phyloP scores from a whole-genome alignment of 2,888 invertebrate species.

The Hedya salicella region DNA sequence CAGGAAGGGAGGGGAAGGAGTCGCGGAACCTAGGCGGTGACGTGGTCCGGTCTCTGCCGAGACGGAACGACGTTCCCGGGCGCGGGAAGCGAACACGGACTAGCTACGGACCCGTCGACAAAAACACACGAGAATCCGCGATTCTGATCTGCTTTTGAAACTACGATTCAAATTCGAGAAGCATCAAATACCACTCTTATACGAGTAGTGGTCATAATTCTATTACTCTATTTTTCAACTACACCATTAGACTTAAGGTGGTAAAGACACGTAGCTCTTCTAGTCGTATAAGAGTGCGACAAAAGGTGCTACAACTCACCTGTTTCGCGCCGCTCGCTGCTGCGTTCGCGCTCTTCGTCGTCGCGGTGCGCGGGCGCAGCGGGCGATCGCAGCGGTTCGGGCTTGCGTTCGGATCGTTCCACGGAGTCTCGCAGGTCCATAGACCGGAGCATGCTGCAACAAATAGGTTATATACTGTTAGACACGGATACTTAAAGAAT shows the following conservation, averaged over 20 bases:
- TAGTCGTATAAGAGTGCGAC: conserved; percentile 45
- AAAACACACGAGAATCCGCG: conserved; percentile 19
- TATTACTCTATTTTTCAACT: too few relatives aligned
- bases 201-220: background rate
- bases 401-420: conserved; percentile 70
- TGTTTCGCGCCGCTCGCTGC: conserved; percentile 73
- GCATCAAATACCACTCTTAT: conserved; percentile 5
- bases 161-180: background rate
- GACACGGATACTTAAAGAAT: background rate
- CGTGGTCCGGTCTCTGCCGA: conserved; percentile 33
- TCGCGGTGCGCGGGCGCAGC: conserved; percentile 64
- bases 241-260: background rate
- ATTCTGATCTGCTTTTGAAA: conserved; percentile 11
- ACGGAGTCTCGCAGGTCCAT: conserved; percentile 81
- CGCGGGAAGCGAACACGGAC: conserved; percentile 77
- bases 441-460: conserved; percentile 88
- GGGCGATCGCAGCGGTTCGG: conserved; percentile 82
- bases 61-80: conserved; percentile 31
- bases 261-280: background rate
- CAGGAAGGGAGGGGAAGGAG: conserved; percentile 59
- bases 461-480: conserved; percentile 43
- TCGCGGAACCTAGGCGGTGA: conserved; percentile 62
- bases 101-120: conserved; percentile 73
- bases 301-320: conserved; percentile 59
- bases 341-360: conserved; percentile 72